Base-by-base conservation (phyloP, 2,797 vertebrate genomes). In the Coluber constrictor region DNA sequence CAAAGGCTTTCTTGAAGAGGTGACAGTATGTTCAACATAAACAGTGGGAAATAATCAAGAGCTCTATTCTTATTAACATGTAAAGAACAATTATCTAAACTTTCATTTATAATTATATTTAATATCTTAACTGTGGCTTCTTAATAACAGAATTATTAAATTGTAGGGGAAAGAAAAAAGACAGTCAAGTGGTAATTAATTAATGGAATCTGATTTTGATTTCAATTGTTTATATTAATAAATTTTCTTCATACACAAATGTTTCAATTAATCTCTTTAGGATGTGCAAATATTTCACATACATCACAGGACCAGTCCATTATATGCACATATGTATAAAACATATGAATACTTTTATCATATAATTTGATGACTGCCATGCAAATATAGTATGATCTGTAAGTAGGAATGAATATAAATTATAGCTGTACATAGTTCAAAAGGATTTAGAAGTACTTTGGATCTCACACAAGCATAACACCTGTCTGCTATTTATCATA, bases 71-170 rank as follows among this genome's bases (percentile, higher is more conserved):
- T 74, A n/a, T 63, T 90, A 93, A 93, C 56, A 86, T 0, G 0
- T 9, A 37, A 61, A 66, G 20, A 93, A 29, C 56, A 86, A 93
- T 90, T 87, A 47, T 91, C 29, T 54, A 59, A 16, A 92, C 27
- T 94, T 93, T 83, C 88, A 37, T 88, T 95, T 92, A 54, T 89
- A 95, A 88, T 0, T 93, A 37, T 86, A 86, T 63, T 92, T 37
- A 90, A 91, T 66, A 93, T 89, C 93, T 94, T 89, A 95, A 74
- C 60, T 63, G 29, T 57, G 89, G 91, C 43, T 92, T 93, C 93
- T 92, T 47, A 92, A 93, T 95, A 95, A 51, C 5, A n/a, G 13
- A 88, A 94, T 29, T 94, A 90, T 86, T 54, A 86, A 55, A 86
- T 32, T 94, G 70, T 37, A 32, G 94, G 91, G 91, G 13, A 93